Base-by-base conservation (phyloP, 2,888 invertebrate species). In the Coleophora flavipennella region DNA sequence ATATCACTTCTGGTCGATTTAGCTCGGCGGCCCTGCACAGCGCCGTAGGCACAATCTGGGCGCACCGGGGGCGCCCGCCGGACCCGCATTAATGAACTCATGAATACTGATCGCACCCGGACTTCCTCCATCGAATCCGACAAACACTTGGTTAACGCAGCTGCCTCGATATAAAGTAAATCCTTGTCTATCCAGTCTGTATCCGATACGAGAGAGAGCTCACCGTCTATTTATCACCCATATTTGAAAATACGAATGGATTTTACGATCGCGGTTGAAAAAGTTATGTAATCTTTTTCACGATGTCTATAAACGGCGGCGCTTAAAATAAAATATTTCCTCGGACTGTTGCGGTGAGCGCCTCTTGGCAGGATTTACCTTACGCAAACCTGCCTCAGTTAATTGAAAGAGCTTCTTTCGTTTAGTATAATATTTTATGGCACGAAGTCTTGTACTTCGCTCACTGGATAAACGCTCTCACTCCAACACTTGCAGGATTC, bases 341-440 rank as follows among this genome's bases (percentile, higher is more conserved):
- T 44, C 49, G 59, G 54, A 56, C 54, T 56, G 65, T 63, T 59
- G 56, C 53, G 55, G 55, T 58, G 62, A 59, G 59, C 61, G 67
- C 62, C 69, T 68, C 70, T 71, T 69, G 65, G 69, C 62, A 60
- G 61, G 62, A 67, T 73, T 72, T 73, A 67, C 70, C 67, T 75
- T 73, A 74, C 70, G 71, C 70, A 72, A 78, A 77, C 72, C 73
- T 75, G 70, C 66, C 70, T 73, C 66, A 57, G 69, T 78, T 83
- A 81, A 83, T 80, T 79, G 74, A 80, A 80, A 80, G 74, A 73
- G 74, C 76, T 77, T 75, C 74, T 79, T 78, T 78, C 77, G 67
- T 78, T 77, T 66, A 67, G 68, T 64, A 70, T 75, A 75, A 77
- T 81, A 80, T 78, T 81, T 80, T 77, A 77, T 66, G 64, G 70